Percentiles rank a stretch among this genome's conserved stretches.
These are phyloP conservation scores for Malurus elegans DNA, from an alignment of 2,113 vertebrate genomes.

Conservation along the genomic window DNA sequence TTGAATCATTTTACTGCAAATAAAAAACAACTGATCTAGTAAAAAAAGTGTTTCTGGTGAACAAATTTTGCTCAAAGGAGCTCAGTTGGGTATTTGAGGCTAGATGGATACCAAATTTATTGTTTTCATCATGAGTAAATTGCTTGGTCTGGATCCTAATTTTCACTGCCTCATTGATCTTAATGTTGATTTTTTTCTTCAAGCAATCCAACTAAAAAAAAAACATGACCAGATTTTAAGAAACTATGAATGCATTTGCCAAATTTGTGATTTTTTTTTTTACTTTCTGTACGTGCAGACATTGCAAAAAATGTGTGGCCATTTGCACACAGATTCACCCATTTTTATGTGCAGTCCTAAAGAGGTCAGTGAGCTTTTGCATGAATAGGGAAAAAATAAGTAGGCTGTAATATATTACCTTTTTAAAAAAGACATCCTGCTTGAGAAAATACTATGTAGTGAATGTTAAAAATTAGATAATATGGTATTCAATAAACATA, in stretches of 20 bases:
- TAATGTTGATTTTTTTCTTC: background rate
- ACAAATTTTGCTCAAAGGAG: background rate
- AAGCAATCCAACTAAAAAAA: background rate
- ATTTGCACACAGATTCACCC: background rate
- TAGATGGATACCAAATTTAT: background rate
- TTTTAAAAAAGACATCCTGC: background rate
- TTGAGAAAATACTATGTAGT: background rate
- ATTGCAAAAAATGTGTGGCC: background rate
- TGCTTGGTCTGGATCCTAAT: background rate
- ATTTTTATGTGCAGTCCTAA: background rate
- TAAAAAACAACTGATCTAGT: background rate
- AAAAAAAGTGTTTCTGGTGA: background rate
- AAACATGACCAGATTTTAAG: background rate
- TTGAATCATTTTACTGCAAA: background rate
- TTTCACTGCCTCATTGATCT: background rate
- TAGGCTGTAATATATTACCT: background rate
- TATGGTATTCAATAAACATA: background rate
- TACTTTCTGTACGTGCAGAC: fast-evolving
- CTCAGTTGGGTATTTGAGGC: background rate
- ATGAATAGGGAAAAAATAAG: background rate
- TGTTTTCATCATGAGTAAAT: background rate
- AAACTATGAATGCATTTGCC: background rate
- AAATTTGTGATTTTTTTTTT: background rate
- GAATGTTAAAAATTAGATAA: background rate
- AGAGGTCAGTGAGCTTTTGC: background rate